Evolutionary conservation across 1,140 invertebrate species (phyloP).

Genomic region (Goniozus legneri): DNA sequence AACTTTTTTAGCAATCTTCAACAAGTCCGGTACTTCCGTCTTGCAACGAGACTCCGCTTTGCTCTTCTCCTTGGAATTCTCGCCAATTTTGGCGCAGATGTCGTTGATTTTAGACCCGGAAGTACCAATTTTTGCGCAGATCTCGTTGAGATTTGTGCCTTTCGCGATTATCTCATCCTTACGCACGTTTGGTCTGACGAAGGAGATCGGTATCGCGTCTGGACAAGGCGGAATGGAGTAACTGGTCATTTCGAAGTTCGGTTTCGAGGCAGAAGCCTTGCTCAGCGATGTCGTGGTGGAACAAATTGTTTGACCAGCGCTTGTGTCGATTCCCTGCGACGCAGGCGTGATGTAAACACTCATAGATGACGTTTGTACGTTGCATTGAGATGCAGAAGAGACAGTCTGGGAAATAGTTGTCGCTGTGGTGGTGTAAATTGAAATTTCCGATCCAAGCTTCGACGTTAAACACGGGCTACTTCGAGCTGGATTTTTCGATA

Average conservation of each 20-base stretch:
- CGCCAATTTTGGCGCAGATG: constrained; percentile 50
- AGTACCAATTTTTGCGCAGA: constrained; percentile 41
- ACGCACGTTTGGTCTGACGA: constrained; percentile 42
- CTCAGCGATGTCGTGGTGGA: constrained; percentile 6
- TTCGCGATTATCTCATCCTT: constrained; percentile 44
- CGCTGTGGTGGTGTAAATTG: constrained; percentile 13
- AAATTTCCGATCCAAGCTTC: constrained; percentile 10
- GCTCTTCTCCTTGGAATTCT: constrained; percentile 48
- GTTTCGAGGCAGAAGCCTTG: constrained; percentile 17
- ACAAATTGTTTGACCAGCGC: too few species aligned
- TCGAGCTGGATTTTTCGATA: constrained; percentile 8
- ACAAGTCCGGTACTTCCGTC: constrained; percentile 44
- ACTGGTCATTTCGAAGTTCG: constrained; percentile 20
- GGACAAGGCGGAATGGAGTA: constrained; percentile 46
- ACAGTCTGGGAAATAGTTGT: constrained; percentile 13
- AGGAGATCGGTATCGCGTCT: constrained; percentile 47
- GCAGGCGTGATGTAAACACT: constrained; percentile 36
- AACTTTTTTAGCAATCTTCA: constrained; percentile 47
- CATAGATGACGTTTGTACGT: constrained; percentile 34
- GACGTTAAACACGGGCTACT: constrained; percentile 6
- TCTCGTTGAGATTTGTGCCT: constrained; percentile 40
- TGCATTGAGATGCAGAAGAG: constrained; percentile 25
- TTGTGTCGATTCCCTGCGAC: constrained; percentile 29
- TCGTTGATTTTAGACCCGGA: constrained; percentile 49
- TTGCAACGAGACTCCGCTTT: constrained; percentile 37